phyloP scores from a whole-genome alignment of 23 tunicate genomes.

The Ascidia mentula region DNA sequence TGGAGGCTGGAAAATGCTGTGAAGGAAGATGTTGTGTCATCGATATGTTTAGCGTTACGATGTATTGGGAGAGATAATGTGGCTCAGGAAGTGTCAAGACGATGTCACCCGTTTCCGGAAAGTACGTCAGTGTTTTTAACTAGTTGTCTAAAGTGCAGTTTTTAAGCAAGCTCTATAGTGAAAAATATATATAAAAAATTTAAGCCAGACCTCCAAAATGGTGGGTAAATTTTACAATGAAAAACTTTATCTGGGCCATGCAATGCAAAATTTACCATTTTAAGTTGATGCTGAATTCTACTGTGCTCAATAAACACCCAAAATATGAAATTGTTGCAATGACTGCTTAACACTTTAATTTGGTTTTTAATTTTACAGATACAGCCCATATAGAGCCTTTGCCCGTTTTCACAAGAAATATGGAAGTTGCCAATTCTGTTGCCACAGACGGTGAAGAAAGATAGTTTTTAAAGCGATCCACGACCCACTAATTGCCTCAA shows the following conservation, averaged over 20 bases:
- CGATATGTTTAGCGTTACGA: slow-evolving; percentile 22
- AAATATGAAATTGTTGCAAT: too few species aligned
- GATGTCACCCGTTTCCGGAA: slow-evolving; percentile 35
- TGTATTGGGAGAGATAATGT: slow-evolving; percentile 47
- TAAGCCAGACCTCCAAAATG: too few species aligned
- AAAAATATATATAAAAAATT: background rate
- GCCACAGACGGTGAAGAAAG: background rate
- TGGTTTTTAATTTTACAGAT: background rate
- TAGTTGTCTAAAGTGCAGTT: background rate
- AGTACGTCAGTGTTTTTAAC: background rate
- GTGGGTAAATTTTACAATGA: too few species aligned
- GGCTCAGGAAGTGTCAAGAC: slow-evolving; percentile 39
- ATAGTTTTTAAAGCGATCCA: too few species aligned
- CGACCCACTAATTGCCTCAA: too few species aligned
- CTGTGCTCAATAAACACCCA: too few species aligned
- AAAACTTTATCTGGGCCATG: too few species aligned
- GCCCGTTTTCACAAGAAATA: background rate
- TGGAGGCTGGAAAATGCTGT: slow-evolving; percentile 30
- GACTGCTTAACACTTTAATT: too few species aligned
- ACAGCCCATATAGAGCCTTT: background rate
- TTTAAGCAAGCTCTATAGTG: background rate
- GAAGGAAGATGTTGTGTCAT: slow-evolving; percentile 18
- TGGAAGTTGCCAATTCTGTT: background rate
- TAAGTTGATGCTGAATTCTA: too few species aligned
- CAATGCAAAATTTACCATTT: too few species aligned